phyloP scores from a whole-genome alignment of 2,888 invertebrate genomes.

The Anaspis maculata region DNA sequence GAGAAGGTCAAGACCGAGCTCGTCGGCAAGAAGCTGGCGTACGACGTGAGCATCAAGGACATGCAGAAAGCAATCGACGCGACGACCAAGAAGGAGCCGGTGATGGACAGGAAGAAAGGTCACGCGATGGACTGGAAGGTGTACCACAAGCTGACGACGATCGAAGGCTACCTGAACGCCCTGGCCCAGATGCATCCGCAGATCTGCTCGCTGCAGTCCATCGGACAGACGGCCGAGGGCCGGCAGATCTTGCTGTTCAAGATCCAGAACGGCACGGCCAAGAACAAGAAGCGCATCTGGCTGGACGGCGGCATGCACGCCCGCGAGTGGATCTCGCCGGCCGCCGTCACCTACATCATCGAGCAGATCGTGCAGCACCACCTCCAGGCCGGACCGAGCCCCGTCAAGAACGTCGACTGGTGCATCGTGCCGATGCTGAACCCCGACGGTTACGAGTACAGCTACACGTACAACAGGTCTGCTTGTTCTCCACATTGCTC shows the following conservation, averaged over 20 bases:
- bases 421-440: slow-evolving; percentile 68
- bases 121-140: slow-evolving; percentile 61
- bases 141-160: slow-evolving; percentile 62
- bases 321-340: slow-evolving; percentile 83
- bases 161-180: slow-evolving; percentile 64
- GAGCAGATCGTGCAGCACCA: slow-evolving; percentile 62
- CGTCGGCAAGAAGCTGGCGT: background rate
- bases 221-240: slow-evolving; percentile 68
- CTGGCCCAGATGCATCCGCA: slow-evolving; percentile 64
- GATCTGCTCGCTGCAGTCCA: slow-evolving; percentile 60
- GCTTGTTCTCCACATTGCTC: no score
- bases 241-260: slow-evolving; percentile 62
- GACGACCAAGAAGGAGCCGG: no score
- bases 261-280: slow-evolving; percentile 59
- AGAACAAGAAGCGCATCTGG: slow-evolving; percentile 55
- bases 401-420: slow-evolving; percentile 75
- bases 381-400: slow-evolving; percentile 52
- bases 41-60: background rate
- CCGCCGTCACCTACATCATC: slow-evolving; percentile 68
- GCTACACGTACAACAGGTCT: slow-evolving; percentile 71
- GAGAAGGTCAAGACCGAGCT: background rate
- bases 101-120: no score
- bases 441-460: slow-evolving; percentile 84
- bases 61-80: background rate
- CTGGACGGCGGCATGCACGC: slow-evolving; percentile 76